Evolutionary conservation across 2,797 vertebrate genomes (phyloP), one percentile per base, ranked within the genome.

Genomic region (Gymnothorax reevesii): DNA sequence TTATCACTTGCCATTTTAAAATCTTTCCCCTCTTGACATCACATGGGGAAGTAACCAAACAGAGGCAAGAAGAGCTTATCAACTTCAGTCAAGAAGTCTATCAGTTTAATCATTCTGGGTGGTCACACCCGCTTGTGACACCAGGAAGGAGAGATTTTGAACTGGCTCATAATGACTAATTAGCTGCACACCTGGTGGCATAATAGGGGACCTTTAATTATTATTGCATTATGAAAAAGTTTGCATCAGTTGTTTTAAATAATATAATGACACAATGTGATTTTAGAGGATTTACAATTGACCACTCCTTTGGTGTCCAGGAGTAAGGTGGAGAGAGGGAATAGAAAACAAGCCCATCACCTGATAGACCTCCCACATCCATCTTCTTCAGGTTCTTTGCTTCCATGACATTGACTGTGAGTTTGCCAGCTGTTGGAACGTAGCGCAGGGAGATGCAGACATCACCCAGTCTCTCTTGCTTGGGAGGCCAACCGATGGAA

Each of bases 341-440:
- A 49, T 54, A 12, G 55, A 17, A 49, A 77, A 7, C 57, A 27
- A 7, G 49, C 10, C 6, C 52, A 49, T 90, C 80, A 98, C 97
- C 97, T 92, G 97, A 98, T 83, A 98, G 94, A 83, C 97, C 97
- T 71, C 96, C 97, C 0, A 97, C 96, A 0, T 98, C 97, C 97
- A 98, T 98, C 92, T 98, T 97, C 91, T 98, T 98, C 88, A 98
- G 94, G 92, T 97, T 97, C 91, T 98, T 98, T 59, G 97, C 97
- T 88, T 98, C 97, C 95, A 98, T 95, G 86, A 98, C 90, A 80
- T 97, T 97, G 82, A 98, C 94, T 0, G 97, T 97, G 71, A 98
- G 95, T 83, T 98, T 98, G 0, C 97, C 97, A 0, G 97, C 96
- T 0, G 97, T 98, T 42, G 97, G 97, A 42, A 98, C 97, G 7